phyloP scores from a whole-genome alignment of 2,888 invertebrate genomes.

The Neoitamus cyanurus region DNA sequence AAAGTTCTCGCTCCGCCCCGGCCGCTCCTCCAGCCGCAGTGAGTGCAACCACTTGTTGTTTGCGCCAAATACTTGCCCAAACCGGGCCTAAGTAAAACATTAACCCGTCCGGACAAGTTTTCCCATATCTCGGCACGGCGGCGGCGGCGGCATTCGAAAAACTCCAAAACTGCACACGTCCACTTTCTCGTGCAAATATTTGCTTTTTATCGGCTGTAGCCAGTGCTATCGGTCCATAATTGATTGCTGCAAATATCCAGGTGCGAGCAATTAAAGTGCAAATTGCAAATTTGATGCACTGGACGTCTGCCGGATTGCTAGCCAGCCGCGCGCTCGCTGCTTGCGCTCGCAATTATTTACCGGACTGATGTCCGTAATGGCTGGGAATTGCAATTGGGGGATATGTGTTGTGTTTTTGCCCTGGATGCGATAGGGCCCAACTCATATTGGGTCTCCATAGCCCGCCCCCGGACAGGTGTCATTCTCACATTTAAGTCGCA shows the following conservation, averaged over 20 bases:
- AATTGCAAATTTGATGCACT: slow-evolving; percentile 27
- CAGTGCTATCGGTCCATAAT: slow-evolving; percentile 14
- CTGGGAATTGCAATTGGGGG: background rate
- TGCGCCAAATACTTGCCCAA: background rate
- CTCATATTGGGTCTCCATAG: background rate
- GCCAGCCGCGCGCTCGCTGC: background rate
- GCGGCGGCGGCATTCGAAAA: background rate
- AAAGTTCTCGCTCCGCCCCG: background rate
- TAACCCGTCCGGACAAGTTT: background rate
- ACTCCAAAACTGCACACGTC: background rate
- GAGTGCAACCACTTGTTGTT: background rate
- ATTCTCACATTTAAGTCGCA: background rate
- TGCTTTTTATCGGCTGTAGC: background rate
- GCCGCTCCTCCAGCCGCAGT: background rate
- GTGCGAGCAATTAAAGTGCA: slow-evolving; percentile 23
- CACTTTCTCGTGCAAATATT: slow-evolving; percentile 5
- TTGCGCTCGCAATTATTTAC: background rate
- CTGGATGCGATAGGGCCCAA: background rate
- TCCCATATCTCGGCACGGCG: no score
- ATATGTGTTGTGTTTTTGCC: slow-evolving; percentile 4
- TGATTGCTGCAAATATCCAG: slow-evolving; percentile 26
- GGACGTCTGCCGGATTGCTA: background rate
- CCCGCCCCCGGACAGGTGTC: background rate
- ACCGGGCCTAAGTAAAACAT: background rate
- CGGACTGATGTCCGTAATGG: background rate